A percentile compares a stretch with the other conserved stretches of the same genome.
phyloP scores from a whole-genome alignment of 2,888 invertebrate genomes.

The Erebia aethiops region DNA sequence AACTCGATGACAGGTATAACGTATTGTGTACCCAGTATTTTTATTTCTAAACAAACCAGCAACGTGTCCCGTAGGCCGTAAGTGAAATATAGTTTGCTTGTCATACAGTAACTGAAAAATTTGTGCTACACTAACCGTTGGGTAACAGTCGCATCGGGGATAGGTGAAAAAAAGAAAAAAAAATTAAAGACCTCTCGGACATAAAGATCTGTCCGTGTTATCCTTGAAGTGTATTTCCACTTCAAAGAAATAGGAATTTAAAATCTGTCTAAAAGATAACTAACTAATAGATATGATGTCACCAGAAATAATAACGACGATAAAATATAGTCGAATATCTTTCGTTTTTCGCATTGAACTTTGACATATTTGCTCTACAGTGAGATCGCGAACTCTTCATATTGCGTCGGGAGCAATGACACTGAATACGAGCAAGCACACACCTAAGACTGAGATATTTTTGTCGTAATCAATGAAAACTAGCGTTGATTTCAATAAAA shows the following conservation, averaged over 20 bases:
- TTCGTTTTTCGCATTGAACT: constrained; percentile 38
- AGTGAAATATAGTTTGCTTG: background rate
- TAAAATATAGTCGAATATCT: constrained; percentile 8
- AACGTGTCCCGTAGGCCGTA: background rate
- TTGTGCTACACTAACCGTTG: no score
- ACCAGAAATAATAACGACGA: no score
- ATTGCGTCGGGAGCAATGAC: constrained; percentile 60
- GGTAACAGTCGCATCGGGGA: no score
- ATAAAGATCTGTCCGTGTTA: no score
- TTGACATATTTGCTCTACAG: constrained; percentile 43
- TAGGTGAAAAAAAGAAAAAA: no score
- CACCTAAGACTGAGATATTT: constrained; percentile 15
- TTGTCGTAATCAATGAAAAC: background rate
- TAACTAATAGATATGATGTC: background rate
- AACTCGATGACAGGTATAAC: constrained; percentile 4
- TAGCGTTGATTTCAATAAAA: background rate
- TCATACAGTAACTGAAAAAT: background rate
- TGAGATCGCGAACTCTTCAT: constrained; percentile 40
- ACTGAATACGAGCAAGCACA: constrained; percentile 37
- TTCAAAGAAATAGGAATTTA: no score
- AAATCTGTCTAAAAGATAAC: no score
- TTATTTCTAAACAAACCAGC: background rate
- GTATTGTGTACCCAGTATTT: background rate
- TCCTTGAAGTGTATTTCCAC: no score
- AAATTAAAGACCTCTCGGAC: no score